Evolutionary conservation across 1,140 invertebrate genomes (phyloP), one percentile per base, ranked within the genome.

Genomic region (Bombus affinis): DNA sequence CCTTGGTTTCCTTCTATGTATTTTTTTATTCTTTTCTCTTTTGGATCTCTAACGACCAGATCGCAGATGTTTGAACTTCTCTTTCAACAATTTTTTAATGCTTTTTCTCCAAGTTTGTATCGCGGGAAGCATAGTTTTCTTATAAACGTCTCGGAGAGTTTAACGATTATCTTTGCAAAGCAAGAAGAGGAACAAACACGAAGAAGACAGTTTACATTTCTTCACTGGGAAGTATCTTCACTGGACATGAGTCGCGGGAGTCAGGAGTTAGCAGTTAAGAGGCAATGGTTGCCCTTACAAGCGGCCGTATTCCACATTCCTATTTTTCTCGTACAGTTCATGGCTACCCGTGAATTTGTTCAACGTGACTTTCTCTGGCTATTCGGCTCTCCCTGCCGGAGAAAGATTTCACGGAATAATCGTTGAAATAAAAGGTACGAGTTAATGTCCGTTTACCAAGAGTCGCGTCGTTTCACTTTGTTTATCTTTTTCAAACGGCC

Each of bases 281-380:
- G 53, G 59, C 62, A 76, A 76, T n/a, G 74, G 37, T 57, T 18
- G 28, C 15, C 37, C 76, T 6, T 65, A 32, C 28, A 13, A 44
- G 28, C 28, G 59, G 28, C 39, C 1, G 59, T 78, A 65, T 65
- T 65, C 76, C 76, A 65, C 76, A 32, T 42, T 78, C 39, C 42
- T 78, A 78, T 78, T 66, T 65, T 44, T n/a, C 59, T 65, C 59
- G 39, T 65, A 66, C 37, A 44, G 76, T 4, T 78, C 32, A 65
- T 32, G 59, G 59, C 5, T 8, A 39, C 10, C 13, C 76, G 59
- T 28, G 76, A 78, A 78, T 78, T 78, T 65, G 57, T 59, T 44
- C 76, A 42, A 78, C 57, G 81, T 86, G 75, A 86, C 57, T 81
- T 66, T 37, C 37, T 53, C 35, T 22, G 28, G 28, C n/a, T n/a